Base-by-base conservation (phyloP, 2,113 vertebrate species). In the Sinocyclocheilus rhinocerous region DNA sequence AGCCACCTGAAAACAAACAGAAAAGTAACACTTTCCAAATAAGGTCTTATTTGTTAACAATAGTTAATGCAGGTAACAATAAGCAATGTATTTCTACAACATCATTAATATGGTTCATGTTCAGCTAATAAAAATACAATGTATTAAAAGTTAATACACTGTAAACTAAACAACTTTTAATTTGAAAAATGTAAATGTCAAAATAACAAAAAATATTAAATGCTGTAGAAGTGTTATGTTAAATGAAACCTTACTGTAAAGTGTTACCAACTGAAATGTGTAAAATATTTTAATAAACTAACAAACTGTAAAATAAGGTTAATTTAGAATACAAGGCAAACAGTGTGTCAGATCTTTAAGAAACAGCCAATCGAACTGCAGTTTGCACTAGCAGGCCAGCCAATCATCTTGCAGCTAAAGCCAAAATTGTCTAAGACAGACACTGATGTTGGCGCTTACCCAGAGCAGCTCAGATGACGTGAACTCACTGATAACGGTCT, bases 401-500 rank as follows among this genome's bases (percentile, higher is more conserved):
- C 73, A 52, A 63, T 76, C 79, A 50, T 16, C 61, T 77, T 39
- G 10, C 20, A 86, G 67, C 59, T 63, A 45, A 57, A 82, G 57
- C 57, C 55, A 80, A 24, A 70, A 6, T 48, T 33, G 18, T 42
- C 48, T 22, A 48, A 8, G 48, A 76, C 72, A 83, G 33, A 45
- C 36, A 39, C 11, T 15, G 4, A 76, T n/a, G 42, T 26, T 29
- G 5, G 90, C 85, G 92, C 96, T 98, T 98, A 98, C 94, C 95
- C 95, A 97, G 92, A 97, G 95, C 95, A 96, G 95, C 91, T 97
- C 96, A 95, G 95, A 95, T 86, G 95, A 69, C 81, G 93, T 91
- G 92, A 92, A 93, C 93, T 95, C 95, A 88, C 94, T 94, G 90
- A 89, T 90, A 92, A 94, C 90, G 95, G 94, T 93, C 93, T 95